phyloP scores from a whole-genome alignment of 2,797 vertebrate species.

The Anas capensis region DNA sequence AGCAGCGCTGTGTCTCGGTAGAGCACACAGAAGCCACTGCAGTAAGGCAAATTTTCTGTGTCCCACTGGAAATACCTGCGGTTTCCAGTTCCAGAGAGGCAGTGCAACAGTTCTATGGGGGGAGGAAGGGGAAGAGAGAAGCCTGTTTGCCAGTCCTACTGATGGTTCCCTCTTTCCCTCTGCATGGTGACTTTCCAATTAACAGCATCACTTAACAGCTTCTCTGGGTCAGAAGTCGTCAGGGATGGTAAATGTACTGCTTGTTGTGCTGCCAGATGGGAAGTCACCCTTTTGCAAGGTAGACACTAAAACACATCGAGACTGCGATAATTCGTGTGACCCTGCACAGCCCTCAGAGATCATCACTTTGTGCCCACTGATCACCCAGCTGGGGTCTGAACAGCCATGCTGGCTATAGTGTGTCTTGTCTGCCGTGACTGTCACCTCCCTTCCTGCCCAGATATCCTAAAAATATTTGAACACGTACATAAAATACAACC shows the following conservation, averaged over 20 bases:
- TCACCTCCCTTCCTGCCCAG: background rate
- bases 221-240: background rate
- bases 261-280: background rate
- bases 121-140: too few relatives aligned
- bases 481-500: background rate
- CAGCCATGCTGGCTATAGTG: background rate
- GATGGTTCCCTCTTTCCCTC: background rate
- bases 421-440: background rate
- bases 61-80: background rate
- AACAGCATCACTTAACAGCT: background rate
- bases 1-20: background rate
- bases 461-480: background rate
- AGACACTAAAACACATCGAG: background rate
- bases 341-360: background rate
- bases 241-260: background rate
- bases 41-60: background rate
- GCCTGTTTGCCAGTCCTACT: background rate
- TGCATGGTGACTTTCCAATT: rapidly evolving
- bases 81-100: background rate
- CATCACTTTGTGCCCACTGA: background rate
- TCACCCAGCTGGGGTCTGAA: background rate
- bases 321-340: background rate
- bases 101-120: background rate
- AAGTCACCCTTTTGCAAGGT: background rate
- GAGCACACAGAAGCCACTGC: background rate